Evolutionary conservation across 1,140 invertebrate genomes (phyloP).

Genomic region (Leptonema lineaticorne): DNA sequence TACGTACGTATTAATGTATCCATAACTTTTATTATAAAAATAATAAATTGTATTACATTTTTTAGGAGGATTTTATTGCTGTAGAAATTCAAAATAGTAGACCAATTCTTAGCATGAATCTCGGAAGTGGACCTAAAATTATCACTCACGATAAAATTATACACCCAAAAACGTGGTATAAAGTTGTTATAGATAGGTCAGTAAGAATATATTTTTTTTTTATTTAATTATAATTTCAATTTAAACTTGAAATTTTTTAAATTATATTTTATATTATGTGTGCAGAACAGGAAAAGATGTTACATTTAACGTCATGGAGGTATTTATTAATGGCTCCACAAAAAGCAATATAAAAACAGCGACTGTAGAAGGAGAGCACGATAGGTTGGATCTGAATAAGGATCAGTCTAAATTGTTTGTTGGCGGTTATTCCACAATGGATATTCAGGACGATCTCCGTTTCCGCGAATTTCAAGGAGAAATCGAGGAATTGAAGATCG

Average conservation of each 20-base stretch:
- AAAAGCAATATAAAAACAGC: slow-evolving; percentile 59
- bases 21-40: neutral
- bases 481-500: slow-evolving; percentile 88
- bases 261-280: slow-evolving; percentile 27
- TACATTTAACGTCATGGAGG: slow-evolving; percentile 78
- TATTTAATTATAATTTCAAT: no score
- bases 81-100: slow-evolving; percentile 87
- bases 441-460: slow-evolving; percentile 67
- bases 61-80: slow-evolving; percentile 88
- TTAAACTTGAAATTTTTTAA: no score
- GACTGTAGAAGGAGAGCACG: slow-evolving; percentile 67
- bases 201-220: no score
- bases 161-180: slow-evolving; percentile 90
- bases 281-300: slow-evolving; percentile 78
- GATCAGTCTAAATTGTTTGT: slow-evolving; percentile 86
- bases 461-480: slow-evolving; percentile 81
- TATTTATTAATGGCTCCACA: slow-evolving; percentile 62
- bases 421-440: slow-evolving; percentile 78
- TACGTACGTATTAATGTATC: slow-evolving; percentile 2
- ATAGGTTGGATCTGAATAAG: slow-evolving; percentile 84
- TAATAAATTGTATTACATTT: slow-evolving; percentile 15
- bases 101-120: slow-evolving; percentile 81
- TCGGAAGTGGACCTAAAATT: slow-evolving; percentile 80
- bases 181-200: slow-evolving; percentile 83
- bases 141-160: slow-evolving; percentile 70